phyloP scores from a whole-genome alignment of 2,113 vertebrate genomes.

The Trinectes maculatus region DNA sequence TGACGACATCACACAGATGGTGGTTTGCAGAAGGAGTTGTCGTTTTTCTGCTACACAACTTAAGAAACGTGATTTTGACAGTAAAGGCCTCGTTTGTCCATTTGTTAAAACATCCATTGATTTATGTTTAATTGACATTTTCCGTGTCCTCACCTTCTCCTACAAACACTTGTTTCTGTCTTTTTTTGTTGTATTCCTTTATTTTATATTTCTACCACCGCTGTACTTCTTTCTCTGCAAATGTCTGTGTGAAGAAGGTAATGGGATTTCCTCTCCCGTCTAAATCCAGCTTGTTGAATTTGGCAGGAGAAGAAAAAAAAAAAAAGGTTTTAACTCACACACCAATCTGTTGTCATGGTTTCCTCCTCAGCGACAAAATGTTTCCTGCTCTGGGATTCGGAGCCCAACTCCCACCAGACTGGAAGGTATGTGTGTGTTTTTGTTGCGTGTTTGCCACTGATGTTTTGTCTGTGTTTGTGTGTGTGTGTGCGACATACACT shows the following conservation, averaged over 20 bases:
- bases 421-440: conserved; percentile 88
- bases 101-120: too few species aligned
- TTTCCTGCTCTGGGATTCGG: conserved; percentile 98
- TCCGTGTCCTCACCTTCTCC: too few species aligned
- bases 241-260: conserved; percentile 27
- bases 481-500: too few species aligned
- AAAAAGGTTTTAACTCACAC: conserved; percentile 46
- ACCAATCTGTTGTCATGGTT: conserved; percentile 74
- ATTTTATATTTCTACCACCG: conserved; percentile 1
- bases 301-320: not conserved
- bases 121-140: too few species aligned
- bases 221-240: conserved; percentile 21
- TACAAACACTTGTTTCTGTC: too few species aligned
- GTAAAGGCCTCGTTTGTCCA: too few species aligned
- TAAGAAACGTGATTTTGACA: too few species aligned
- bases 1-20: too few species aligned
- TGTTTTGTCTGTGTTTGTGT: conserved; percentile 64
- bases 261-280: conserved; percentile 50
- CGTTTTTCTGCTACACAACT: too few species aligned
- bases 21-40: too few species aligned
- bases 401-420: conserved; percentile 96
- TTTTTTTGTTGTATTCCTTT: too few species aligned
- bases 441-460: not conserved
- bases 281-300: conserved; percentile 61
- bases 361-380: conserved; percentile 92